Percentiles rank a stretch among this genome's conserved stretches.
These are phyloP conservation scores for Capitulum mitella DNA, from an alignment of 2,888 invertebrate genomes.

Conservation along the genomic window DNA sequence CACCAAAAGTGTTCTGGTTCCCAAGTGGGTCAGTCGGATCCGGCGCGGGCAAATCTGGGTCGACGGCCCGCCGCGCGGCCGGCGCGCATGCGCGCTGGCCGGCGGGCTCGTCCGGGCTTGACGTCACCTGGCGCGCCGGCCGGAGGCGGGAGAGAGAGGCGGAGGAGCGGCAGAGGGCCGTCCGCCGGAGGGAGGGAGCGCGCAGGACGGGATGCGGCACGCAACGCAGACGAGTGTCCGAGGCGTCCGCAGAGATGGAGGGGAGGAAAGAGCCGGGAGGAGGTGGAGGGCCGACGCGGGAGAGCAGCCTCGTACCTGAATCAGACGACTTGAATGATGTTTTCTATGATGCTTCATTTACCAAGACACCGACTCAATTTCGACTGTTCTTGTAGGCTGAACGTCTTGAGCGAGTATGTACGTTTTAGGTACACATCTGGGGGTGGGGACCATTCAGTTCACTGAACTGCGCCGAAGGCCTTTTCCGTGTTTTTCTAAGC, in stretches of 20 bases:
- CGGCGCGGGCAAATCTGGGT: neutral
- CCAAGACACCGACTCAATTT: neutral
- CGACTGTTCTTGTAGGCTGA: neutral
- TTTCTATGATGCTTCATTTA: neutral
- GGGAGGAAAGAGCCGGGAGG: neutral
- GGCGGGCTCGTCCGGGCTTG: neutral
- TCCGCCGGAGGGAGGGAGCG: neutral
- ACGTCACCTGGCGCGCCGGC: neutral
- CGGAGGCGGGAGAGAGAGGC: neutral
- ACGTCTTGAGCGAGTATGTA: constrained; percentile 2
- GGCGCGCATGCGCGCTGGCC: neutral
- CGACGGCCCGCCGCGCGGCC: neutral
- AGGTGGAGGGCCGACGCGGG: neutral
- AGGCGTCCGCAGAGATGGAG: no score
- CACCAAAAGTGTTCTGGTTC: constrained; percentile 8
- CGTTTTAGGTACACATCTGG: neutral
- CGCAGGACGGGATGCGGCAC: no score
- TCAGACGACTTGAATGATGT: neutral
- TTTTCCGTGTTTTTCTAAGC: no score
- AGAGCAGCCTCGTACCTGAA: constrained; percentile 2
- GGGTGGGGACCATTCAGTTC: neutral
- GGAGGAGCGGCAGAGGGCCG: neutral
- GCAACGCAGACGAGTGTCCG: no score
- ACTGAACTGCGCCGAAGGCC: no score
- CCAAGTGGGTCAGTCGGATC: constrained; percentile 18